Conservation (phyloP, 1,140 invertebrate species). For the Meloidogyne chitwoodi region DNA sequence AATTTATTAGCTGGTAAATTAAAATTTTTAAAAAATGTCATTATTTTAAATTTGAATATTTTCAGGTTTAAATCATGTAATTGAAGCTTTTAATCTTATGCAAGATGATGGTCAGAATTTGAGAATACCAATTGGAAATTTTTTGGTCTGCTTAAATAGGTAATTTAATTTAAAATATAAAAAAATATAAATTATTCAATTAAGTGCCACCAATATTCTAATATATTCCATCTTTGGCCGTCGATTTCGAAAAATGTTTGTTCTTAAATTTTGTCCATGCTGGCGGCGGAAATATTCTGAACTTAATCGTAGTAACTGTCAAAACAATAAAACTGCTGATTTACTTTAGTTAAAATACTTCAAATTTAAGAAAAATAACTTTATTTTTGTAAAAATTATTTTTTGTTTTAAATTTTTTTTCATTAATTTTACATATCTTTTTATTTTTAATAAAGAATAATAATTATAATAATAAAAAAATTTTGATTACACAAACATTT, state of each 20-base stretch:
- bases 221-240: slow-evolving; percentile 51
- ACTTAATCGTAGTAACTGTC: slow-evolving; percentile 13
- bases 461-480: too few species aligned
- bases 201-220: slow-evolving; percentile 51
- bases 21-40: slow-evolving; percentile 22
- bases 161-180: slow-evolving; percentile 3
- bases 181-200: slow-evolving; percentile 9
- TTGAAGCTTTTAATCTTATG: slow-evolving; percentile 46
- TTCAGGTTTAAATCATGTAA: slow-evolving; percentile 50
- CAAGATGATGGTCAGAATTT: slow-evolving; percentile 18
- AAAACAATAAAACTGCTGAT: background rate
- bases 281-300: slow-evolving; percentile 12
- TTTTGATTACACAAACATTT: too few species aligned
- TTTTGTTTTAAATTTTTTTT: background rate
- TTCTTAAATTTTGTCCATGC: slow-evolving; percentile 37
- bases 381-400: background rate
- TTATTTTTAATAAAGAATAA: too few species aligned
- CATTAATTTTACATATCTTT: too few species aligned
- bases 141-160: slow-evolving; percentile 57
- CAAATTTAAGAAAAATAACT: too few species aligned
- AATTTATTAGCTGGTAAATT: slow-evolving; percentile 56
- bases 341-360: background rate
- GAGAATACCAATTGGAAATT: slow-evolving; percentile 53
- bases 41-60: background rate
- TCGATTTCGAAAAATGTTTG: slow-evolving; percentile 40